phyloP scores from a whole-genome alignment of 2,113 vertebrate genomes.

The Climacteris rufus region DNA sequence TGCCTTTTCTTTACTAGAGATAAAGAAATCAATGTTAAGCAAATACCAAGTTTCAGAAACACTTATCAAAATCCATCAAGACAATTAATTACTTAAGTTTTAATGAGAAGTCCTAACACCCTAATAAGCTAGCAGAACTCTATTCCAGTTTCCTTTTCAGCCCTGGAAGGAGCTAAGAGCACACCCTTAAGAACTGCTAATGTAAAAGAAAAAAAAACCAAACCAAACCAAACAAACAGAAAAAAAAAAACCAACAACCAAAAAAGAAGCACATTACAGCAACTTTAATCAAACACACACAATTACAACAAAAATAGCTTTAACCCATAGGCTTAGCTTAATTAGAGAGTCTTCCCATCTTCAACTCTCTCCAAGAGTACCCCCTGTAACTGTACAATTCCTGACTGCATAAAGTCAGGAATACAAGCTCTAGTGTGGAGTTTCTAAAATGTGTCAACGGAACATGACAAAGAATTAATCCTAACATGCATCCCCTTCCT shows the following conservation, averaged over 20 bases:
- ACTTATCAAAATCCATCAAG: neutral
- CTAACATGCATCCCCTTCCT: neutral
- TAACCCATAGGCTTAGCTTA: neutral
- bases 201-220: neutral
- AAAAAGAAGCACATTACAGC: neutral
- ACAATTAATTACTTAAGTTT: neutral
- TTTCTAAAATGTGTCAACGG: neutral
- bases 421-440: neutral
- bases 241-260: neutral
- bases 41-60: neutral
- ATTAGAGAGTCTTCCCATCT: neutral
- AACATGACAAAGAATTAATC: neutral
- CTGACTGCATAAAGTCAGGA: neutral
- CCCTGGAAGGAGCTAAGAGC: neutral
- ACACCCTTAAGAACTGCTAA: neutral
- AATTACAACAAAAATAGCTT: neutral
- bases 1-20: neutral
- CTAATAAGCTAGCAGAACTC: neutral
- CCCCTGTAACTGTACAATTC: neutral
- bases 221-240: neutral
- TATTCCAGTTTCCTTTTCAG: neutral
- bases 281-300: neutral
- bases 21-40: neutral
- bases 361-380: neutral
- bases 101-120: neutral